phyloP scores from a whole-genome alignment of 1,140 invertebrate genomes.

The Orchesella cincta region DNA sequence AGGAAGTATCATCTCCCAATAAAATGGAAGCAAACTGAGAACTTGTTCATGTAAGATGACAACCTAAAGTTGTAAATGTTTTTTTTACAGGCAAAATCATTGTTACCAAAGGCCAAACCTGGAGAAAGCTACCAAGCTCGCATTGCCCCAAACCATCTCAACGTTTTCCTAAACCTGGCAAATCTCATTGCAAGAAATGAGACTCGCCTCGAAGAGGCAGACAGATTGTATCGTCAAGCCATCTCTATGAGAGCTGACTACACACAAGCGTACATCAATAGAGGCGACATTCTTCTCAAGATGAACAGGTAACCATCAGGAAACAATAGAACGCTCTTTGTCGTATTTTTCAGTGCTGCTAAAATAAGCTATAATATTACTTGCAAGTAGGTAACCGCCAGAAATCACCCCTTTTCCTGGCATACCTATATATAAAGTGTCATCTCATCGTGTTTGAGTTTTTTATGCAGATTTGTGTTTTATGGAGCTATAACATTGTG shows the following conservation, averaged over 20 bases:
- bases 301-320: constrained; percentile 75
- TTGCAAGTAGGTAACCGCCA: no score
- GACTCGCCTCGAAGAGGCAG: constrained; percentile 87
- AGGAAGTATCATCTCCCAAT: no score
- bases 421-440: no score
- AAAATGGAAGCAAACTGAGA: no score
- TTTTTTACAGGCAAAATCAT: constrained; percentile 71
- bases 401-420: no score
- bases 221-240: constrained; percentile 87
- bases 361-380: no score
- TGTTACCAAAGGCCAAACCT: constrained; percentile 85
- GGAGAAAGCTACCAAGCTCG: constrained; percentile 92
- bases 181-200: constrained; percentile 92
- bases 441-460: no score
- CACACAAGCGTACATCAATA: constrained; percentile 94
- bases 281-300: constrained; percentile 93
- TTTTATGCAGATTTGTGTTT: no score
- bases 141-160: constrained; percentile 93
- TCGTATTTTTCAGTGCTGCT: no score
- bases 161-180: constrained; percentile 92
- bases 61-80: constrained; percentile 12
- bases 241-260: constrained; percentile 97
- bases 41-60: no score
- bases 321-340: no score
- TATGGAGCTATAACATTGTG: no score